Evolutionary conservation across 2,113 vertebrate species (phyloP), one percentile per base, ranked within the genome.

Genomic region (Chloropsis hardwickii): DNA sequence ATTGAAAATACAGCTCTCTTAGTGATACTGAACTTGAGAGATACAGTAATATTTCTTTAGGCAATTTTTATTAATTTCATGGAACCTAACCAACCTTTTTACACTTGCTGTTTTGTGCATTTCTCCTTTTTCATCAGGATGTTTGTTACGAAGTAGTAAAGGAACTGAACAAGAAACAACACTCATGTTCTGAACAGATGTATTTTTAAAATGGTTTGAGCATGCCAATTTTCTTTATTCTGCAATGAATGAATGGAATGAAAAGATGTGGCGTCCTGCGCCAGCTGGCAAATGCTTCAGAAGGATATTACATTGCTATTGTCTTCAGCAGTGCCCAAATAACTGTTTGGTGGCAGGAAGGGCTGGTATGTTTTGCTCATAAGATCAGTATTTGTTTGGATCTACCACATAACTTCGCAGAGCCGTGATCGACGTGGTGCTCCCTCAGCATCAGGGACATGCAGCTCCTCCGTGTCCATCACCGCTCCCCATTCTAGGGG

Each of bases 201-300:
- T 64, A 96, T 86, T 94, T 95, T 95, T 64, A 48, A 86, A 86
- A 61, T 5, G 23, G 64, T 61, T 81, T 28, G 37, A 81, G 87
- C 58, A 44, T 4, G 85, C 72, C 82, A 58, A 7, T 90, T 93
- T 92, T 92, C 72, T 96, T 94, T 86, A 78, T 90, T 78, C 88
- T 78, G 64, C 92, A 84, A 29, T 76, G 69, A 97, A 94, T 81
- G 78, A 95, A 74, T 22, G 40, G 81, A 95, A 89, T 81, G 85
- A 90, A 96, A 93, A 93, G 82, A 93, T 50, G 40, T 7, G 27
- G 54, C 6, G 31, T 74, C 69, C 56, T 40, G 60, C 0, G 61
- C 90, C 96, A 96, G 95, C 90, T 96, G 93, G 95, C 93, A 86
- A 92, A 65, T 1, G 45, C 69, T 96, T 76, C 90, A 96, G 67